A percentile compares a stretch with the other conserved stretches of the same genome.
Evolutionary conservation across 2,888 invertebrate genomes (phyloP).

Genomic region (Erpobdella octoculata): DNA sequence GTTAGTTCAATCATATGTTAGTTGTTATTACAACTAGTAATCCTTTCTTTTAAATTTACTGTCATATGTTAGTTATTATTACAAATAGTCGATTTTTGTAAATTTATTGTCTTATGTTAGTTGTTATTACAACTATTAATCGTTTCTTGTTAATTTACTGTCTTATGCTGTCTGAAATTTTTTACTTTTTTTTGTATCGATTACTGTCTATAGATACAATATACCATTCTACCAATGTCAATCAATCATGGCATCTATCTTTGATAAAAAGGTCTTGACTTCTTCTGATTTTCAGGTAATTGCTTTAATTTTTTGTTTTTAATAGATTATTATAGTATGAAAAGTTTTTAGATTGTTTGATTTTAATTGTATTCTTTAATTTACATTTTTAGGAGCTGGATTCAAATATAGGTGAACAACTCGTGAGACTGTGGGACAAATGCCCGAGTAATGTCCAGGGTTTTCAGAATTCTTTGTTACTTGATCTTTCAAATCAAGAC

Average conservation of each 20-base stretch:
- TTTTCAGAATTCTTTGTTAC: slow-evolving; percentile 9
- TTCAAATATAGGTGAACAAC: slow-evolving; percentile 51
- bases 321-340: not conserved
- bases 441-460: not conserved
- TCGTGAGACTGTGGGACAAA: slow-evolving; percentile 53
- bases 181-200: too few relatives aligned
- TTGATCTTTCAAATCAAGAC: slow-evolving; percentile 13
- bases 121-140: slow-evolving; percentile 17
- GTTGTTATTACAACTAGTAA: slow-evolving; percentile 18
- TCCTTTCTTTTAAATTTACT: not conserved
- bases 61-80: not conserved
- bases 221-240: slow-evolving; percentile 55
- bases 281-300: slow-evolving; percentile 47
- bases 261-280: slow-evolving; percentile 58
- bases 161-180: too few relatives aligned
- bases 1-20: slow-evolving; percentile 37
- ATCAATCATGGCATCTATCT: slow-evolving; percentile 58
- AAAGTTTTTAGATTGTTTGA: not conserved
- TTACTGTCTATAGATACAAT: slow-evolving; percentile 51
- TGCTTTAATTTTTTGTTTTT: not conserved
- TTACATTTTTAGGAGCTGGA: slow-evolving; percentile 52
- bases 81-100: not conserved
- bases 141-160: not conserved
- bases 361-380: not conserved
- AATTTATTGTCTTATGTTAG: not conserved